Evolutionary conservation across 2,888 invertebrate species (phyloP), one percentile per base, ranked within the genome.

Genomic region (Polyommatus icarus): DNA sequence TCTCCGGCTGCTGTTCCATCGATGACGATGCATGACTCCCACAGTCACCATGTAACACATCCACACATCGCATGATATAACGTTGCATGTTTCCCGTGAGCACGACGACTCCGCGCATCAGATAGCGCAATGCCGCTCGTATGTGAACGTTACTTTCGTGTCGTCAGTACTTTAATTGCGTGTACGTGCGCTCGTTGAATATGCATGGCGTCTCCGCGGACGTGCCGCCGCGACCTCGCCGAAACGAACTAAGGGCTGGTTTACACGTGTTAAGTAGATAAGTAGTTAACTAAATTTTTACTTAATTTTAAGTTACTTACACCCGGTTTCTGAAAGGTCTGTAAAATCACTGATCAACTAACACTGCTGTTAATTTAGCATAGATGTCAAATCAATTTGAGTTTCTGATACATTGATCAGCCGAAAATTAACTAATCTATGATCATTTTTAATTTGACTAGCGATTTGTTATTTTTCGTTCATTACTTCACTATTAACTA

Each of bases 181-280:
- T 15, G 75, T 75, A 75, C 75, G 75, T 75, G 75, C 24, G 75
- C 75, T 29, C 50, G 54, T 67, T 50, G 75, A 75, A 50, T 75
- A 29, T 75, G 75, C 75, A 73, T 24, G 20, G 18, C 50, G 75
- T 29, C 67, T 67, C 67, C 29, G 29, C 29, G 67, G 67, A 67
- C 67, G 67, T 67, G 67, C 18, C 15, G 67, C 15, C 29, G 20
- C 24, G 46, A 24, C 75, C 15, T 20, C 50, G 46, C 15, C 73
- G 67, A 67, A 67, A 67, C 67, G 32, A 67, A 67, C 67, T 29
- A 32, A n/a, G n/a, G n/a, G n/a, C n/a, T n/a, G n/a, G n/a, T n/a
- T n/a, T n/a, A n/a, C n/a, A n/a, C n/a, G n/a, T n/a, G n/a, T n/a
- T n/a, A n/a, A n/a, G n/a, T n/a, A n/a, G n/a, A n/a, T n/a, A n/a